Evolutionary conservation across 2,113 vertebrate genomes (phyloP).

Genomic region (Chaetops frenatus): DNA sequence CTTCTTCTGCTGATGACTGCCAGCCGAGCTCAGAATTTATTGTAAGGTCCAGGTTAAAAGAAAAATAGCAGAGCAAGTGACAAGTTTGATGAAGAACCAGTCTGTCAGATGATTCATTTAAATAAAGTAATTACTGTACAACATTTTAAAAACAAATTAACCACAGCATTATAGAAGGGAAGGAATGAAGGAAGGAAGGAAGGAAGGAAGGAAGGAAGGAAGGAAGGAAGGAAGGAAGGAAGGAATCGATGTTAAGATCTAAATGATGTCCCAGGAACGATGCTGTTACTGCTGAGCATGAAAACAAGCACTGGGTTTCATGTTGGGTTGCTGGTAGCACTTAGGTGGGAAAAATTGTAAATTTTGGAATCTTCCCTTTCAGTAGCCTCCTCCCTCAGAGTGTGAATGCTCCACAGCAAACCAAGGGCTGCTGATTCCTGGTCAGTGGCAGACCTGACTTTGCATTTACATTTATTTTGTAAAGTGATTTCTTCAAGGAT

Average conservation of each 20-base stretch:
- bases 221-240: neutral
- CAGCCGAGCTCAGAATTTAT: neutral
- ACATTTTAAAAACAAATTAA: slow-evolving; percentile 23
- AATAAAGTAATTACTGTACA: slow-evolving; percentile 23
- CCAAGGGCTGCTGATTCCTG: neutral
- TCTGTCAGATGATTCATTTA: slow-evolving; percentile 14
- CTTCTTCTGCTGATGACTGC: neutral
- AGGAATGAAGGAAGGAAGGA: neutral
- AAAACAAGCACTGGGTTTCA: neutral
- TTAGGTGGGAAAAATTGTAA: neutral
- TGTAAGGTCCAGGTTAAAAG: slow-evolving; percentile 3
- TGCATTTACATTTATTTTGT: neutral
- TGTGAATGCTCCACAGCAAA: neutral
- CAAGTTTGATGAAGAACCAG: neutral
- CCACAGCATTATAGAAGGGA: neutral
- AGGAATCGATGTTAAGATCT: neutral
- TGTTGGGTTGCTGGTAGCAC: neutral
- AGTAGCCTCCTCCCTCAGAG: neutral
- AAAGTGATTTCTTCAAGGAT: neutral
- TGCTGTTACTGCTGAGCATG: neutral
- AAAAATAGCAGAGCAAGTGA: slow-evolving; percentile 4
- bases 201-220: neutral
- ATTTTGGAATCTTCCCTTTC: neutral
- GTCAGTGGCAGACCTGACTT: neutral
- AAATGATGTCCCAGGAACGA: neutral